phyloP scores from a whole-genome alignment of 2,888 invertebrate species.

The Rugalucina vietnamica region DNA sequence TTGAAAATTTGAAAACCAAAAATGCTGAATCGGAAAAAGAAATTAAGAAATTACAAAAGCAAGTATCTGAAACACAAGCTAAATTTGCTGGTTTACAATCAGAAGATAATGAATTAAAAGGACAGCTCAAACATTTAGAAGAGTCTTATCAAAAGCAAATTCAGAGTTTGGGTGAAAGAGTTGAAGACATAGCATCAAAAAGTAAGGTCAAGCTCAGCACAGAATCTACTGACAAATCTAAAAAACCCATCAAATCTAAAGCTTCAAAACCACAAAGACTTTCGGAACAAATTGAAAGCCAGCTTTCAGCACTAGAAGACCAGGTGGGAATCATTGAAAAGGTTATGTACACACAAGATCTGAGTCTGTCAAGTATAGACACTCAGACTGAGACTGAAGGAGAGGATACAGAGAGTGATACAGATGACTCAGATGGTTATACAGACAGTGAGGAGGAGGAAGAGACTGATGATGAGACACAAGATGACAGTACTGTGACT shows the following conservation, averaged over 20 bases:
- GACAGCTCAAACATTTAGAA: constrained; percentile 86
- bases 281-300: constrained; percentile 69
- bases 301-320: constrained; percentile 71
- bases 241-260: constrained; percentile 26
- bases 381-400: constrained; percentile 53
- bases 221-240: constrained; percentile 7
- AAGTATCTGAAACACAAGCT: constrained; percentile 65
- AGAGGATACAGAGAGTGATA: constrained; percentile 57
- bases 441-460: constrained; percentile 55
- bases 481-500: constrained; percentile 46
- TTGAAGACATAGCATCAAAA: constrained; percentile 90
- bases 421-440: constrained; percentile 67
- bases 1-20: constrained; percentile 69
- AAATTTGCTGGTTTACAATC: constrained; percentile 67
- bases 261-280: constrained; percentile 32
- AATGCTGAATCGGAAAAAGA: constrained; percentile 71
- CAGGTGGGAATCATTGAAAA: constrained; percentile 72
- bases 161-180: constrained; percentile 91
- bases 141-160: constrained; percentile 87
- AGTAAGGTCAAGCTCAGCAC: constrained; percentile 39
- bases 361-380: constrained; percentile 48
- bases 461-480: constrained; percentile 52
- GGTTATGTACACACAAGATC: constrained; percentile 61
- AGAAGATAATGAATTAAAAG: constrained; percentile 72
- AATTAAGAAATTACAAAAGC: constrained; percentile 70